Evolutionary conservation across 2,113 vertebrate species (phyloP).

Genomic region (Coptodon rendalli): DNA sequence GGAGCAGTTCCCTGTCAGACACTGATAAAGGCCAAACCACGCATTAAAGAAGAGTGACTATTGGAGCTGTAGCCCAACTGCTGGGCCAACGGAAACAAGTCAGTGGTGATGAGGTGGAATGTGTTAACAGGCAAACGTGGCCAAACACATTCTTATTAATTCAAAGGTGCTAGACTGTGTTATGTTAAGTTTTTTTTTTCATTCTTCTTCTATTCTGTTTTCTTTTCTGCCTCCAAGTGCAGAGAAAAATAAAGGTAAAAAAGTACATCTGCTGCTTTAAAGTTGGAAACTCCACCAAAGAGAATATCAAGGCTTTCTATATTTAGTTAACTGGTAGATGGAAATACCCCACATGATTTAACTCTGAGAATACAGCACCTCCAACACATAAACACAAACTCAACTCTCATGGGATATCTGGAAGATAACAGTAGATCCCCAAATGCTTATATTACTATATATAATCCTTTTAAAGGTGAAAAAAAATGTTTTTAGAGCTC

Average conservation of each 20-base stretch:
- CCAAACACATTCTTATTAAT: not conserved
- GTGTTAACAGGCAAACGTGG: not conserved
- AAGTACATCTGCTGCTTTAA: not conserved
- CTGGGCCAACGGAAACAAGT: not conserved
- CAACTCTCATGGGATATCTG: not conserved
- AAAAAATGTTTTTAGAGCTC: not conserved
- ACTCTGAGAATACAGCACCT: not conserved
- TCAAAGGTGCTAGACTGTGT: not conserved
- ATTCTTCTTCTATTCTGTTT: not conserved
- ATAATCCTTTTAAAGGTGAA: not conserved
- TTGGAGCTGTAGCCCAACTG: not conserved
- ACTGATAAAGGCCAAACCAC: not conserved
- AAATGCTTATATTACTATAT: not conserved
- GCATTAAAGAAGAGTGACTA: not conserved
- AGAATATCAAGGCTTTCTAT: not conserved
- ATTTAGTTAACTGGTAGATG: not conserved
- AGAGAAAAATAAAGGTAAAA: not conserved
- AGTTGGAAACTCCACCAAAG: not conserved
- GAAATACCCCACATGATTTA: not conserved
- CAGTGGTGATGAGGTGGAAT: not conserved
- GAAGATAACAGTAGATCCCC: not conserved
- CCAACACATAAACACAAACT: not conserved
- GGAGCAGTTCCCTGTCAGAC: not conserved
- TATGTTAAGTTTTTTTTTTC: not conserved
- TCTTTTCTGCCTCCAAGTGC: not conserved